Evolutionary conservation across 2,888 invertebrate species (phyloP), one percentile per base, ranked within the genome.

Genomic region (Slavum lentiscoides): DNA sequence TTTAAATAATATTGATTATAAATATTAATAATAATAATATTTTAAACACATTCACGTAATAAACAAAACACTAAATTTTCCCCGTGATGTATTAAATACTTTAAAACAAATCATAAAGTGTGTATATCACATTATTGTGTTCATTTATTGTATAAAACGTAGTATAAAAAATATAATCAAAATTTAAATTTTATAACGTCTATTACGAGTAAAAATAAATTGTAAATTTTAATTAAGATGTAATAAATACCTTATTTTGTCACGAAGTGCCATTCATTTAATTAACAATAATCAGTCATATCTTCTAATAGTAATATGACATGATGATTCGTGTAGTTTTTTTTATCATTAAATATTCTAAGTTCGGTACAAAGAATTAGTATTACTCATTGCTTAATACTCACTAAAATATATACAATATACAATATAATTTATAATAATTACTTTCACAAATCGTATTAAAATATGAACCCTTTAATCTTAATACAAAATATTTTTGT

Each of bases 111-210:
- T 37, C 53, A 55, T 55, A 19, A 17, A 64, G n/a, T 55, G 53
- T 58, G 39, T 39, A 19, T 39, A 49, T 68, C 59, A 68, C 75
- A 19, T 59, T 59, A 30, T 68, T 68, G 67, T 76, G 75, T 76
- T 76, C 67, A 68, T 59, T 68, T 59, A 58, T 58, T 76, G 59
- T 76, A 30, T 67, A 75, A 75, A 75, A 75, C 13, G 1, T 23
- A 53, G 58, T 58, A 19, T 59, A 43, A 43, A 43, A 30, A 49
- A 61, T 19, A 2, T 37, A 30, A 64, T 49, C 11, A 43, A 11
- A 43, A 43, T 72, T 62, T 73, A 11, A 30, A 19, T 49, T 53
- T 62, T 62, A 30, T 74, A 74, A 59, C 11, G 23, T 17, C 19
- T 23, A 73, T 0, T 73, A 59, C 21, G 11, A 21, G 43, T 23